These are phyloP conservation scores for Xestia c-nigrum DNA, from an alignment of 2,888 invertebrate species.

Conservation along the genomic window DNA sequence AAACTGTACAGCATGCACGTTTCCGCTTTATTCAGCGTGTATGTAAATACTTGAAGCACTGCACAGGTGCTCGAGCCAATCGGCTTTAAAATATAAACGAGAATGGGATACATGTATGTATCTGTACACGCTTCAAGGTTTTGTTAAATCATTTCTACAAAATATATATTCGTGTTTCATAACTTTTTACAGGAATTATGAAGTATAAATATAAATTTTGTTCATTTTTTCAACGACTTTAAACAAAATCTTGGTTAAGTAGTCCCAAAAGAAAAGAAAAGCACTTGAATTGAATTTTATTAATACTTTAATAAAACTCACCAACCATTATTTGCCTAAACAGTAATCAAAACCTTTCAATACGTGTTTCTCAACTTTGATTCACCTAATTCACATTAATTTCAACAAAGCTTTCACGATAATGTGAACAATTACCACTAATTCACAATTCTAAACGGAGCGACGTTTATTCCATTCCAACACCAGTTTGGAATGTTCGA, in stretches of 20 bases:
- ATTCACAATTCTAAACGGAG: constrained; percentile 30
- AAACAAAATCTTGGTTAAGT: background rate
- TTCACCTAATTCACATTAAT: constrained; percentile 9
- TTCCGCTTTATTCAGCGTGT: constrained; percentile 63
- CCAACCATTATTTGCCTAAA: background rate
- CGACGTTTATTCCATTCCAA: constrained; percentile 32
- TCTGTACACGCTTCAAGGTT: background rate
- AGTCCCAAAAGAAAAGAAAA: background rate
- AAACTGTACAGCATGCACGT: constrained; percentile 43
- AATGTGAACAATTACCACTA: constrained; percentile 19
- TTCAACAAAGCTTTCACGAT: constrained; percentile 14
- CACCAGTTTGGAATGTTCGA: constrained; percentile 33
- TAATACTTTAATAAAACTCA: background rate
- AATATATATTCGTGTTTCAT: background rate
- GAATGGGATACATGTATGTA: constrained; percentile 1
- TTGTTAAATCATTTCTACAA: background rate
- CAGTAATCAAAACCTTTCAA: background rate
- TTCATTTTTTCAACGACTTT: background rate
- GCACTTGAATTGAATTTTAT: background rate
- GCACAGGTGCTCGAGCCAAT: constrained; percentile 49
- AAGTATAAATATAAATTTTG: background rate
- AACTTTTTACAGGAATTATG: background rate
- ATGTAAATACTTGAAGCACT: constrained; percentile 36
- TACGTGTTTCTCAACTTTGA: background rate
- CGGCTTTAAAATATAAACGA: constrained; percentile 54